Evolutionary conservation across 2,113 vertebrate species (phyloP), one percentile per base, ranked within the genome.

Genomic region (Synodontis membranacea): DNA sequence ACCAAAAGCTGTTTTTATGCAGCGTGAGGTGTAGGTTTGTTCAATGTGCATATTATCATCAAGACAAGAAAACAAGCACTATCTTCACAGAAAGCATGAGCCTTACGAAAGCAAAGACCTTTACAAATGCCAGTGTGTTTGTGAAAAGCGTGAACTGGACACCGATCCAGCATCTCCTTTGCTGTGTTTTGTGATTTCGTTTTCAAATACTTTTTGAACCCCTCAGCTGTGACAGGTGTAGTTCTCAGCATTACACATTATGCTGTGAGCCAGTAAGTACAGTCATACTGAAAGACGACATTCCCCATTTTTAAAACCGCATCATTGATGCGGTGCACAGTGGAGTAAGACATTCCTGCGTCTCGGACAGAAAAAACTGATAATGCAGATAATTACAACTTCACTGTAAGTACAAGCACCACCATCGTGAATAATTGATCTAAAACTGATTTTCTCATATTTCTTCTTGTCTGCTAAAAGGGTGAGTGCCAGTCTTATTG

Each of bases 341-440:
- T 39, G 46, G 58, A 37, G 31, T 14, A 42, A 62, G 28, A 19
- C 17, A 58, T 84, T 72, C 58, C 44, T 15, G 62, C 70, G 10
- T 60, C 12, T 62, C 37, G 17, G 34, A 12, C 52, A 19, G 34
- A 48, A n/a, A 37, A 37, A 82, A 82, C 31, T 82, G 19, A 88
- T 62, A 84, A 84, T 2, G 34, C 81, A 34, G 64, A 86, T 84
- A 81, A 88, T 88, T 62, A 81, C 78, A 37, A 31, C 81, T 81
- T 81, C n/a, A 72, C 82, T 75, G 82, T 62, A 76, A 75, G 76
- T 87, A 79, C 72, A 68, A n/a, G 56, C 25, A n/a, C 48, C 86
- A n/a, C 58, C 64, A 25, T 81, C 66, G 1, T 86, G 56, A 86
- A 89, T 89, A 84, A 89, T 89, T 86, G 52, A 89, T 56, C 39